A percentile compares a stretch with the other conserved stretches of the same genome.
These are phyloP conservation scores for Dinomys branickii DNA, from an alignment of 2,113 vertebrate genomes.

Conservation along the genomic window DNA sequence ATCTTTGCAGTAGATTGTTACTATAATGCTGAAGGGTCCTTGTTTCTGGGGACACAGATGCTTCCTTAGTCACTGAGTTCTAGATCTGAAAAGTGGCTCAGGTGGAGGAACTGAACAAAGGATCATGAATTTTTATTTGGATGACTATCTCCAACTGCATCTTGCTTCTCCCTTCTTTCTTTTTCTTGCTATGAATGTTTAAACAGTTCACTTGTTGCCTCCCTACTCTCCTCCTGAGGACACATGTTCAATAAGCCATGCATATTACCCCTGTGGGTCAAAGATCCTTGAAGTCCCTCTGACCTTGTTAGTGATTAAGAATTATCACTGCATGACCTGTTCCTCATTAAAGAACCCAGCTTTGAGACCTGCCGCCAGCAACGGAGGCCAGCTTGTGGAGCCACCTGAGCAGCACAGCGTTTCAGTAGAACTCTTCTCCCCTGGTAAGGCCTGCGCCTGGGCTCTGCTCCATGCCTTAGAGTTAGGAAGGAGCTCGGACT, in stretches of 20 bases:
- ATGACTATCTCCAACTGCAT: background rate
- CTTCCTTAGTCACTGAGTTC: background rate
- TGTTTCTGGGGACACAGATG: background rate
- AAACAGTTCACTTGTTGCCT: background rate
- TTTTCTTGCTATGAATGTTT: background rate
- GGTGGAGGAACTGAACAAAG: background rate
- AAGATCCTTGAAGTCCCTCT: background rate
- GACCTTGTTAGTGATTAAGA: background rate
- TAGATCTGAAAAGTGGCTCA: background rate
- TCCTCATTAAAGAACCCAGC: background rate
- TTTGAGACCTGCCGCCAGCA: too few relatives aligned
- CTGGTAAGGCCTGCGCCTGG: too few relatives aligned
- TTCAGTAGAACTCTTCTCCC: too few relatives aligned
- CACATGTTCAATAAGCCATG: background rate
- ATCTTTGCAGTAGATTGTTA: background rate
- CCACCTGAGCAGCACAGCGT: too few relatives aligned
- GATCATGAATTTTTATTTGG: background rate
- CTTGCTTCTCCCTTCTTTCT: background rate
- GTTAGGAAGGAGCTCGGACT: too few relatives aligned
- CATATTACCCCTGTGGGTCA: background rate
- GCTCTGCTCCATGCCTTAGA: too few relatives aligned
- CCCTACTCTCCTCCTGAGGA: background rate
- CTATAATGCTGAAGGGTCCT: background rate
- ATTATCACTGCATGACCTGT: background rate
- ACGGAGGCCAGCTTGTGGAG: too few relatives aligned